phyloP scores from a whole-genome alignment of 2,797 vertebrate species.

The Acanthopagrus latus region DNA sequence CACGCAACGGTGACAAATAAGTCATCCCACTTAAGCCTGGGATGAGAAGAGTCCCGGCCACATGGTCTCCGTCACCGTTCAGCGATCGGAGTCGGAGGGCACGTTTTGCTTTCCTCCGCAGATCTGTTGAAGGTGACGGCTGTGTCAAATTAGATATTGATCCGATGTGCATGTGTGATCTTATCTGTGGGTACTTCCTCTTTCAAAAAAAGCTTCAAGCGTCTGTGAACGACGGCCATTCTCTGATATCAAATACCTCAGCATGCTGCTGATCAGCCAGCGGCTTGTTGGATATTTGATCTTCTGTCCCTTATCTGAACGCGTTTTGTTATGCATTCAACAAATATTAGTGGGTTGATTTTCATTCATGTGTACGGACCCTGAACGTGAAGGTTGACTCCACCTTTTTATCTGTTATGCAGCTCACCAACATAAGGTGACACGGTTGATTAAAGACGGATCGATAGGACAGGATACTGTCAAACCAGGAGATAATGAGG shows the following conservation, averaged over 20 bases:
- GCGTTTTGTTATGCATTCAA: constrained; percentile 16
- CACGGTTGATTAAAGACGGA: constrained; percentile 49
- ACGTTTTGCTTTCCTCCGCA: constrained; percentile 56
- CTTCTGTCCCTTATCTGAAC: constrained; percentile 3
- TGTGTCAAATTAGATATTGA: constrained; percentile 73
- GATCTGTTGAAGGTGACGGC: constrained; percentile 63
- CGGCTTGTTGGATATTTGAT: constrained; percentile 40
- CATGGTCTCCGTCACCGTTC: not conserved
- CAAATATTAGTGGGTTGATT: constrained; percentile 53
- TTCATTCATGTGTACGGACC: constrained; percentile 37
- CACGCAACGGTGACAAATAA: not conserved
- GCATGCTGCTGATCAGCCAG: constrained; percentile 20
- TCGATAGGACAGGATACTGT: constrained; percentile 49
- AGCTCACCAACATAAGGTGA: constrained; percentile 44
- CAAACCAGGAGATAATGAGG: constrained; percentile 35
- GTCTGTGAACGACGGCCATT: constrained; percentile 27
- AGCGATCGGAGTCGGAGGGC: constrained; percentile 50
- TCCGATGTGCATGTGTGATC: constrained; percentile 25
- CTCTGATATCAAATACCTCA: constrained; percentile 28
- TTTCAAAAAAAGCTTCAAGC: constrained; percentile 29
- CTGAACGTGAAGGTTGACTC: constrained; percentile 33
- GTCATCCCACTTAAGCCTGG: not conserved
- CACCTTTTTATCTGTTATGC: constrained; percentile 22
- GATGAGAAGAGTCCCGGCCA: not conserved
- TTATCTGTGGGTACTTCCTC: constrained; percentile 24